phyloP scores from a whole-genome alignment of 2,888 invertebrate species.

The Heteromurus nitidus region DNA sequence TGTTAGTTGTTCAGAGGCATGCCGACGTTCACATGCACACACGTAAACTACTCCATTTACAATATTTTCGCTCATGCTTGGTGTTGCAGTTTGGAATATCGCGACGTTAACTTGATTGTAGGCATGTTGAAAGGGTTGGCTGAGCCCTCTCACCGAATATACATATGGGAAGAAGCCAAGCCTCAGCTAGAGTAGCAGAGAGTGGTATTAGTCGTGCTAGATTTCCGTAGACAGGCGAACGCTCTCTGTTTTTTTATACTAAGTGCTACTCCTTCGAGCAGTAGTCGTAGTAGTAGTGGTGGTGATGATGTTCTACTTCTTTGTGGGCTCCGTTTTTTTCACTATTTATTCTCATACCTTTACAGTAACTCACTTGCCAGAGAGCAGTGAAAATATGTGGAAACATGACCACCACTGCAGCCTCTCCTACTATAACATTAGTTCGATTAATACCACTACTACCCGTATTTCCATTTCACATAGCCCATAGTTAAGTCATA shows the following conservation, averaged over 20 bases:
- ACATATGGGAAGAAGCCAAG: too few relatives aligned
- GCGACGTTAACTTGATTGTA: constrained; percentile 37
- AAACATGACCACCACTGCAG: constrained; percentile 38
- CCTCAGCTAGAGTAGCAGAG: background rate
- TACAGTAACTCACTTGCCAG: constrained; percentile 38
- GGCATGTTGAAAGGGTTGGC: constrained; percentile 18
- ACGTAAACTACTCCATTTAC: background rate
- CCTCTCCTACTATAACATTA: constrained; percentile 27
- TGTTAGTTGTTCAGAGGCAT: background rate
- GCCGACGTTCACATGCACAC: background rate
- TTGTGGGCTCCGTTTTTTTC: constrained; percentile 29
- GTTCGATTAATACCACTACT: constrained; percentile 31
- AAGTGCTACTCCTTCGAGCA: constrained; percentile 19
- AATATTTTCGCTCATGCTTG: constrained; percentile 12
- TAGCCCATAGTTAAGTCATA: too few relatives aligned
- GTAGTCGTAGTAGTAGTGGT: constrained; percentile 8
- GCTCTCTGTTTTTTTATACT: constrained; percentile 39
- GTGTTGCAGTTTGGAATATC: constrained; percentile 1
- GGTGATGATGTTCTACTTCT: constrained; percentile 38
- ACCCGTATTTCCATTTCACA: background rate
- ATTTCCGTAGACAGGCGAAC: constrained; percentile 37
- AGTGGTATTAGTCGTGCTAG: constrained; percentile 16
- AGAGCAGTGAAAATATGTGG: constrained; percentile 35
- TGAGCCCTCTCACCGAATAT: too few relatives aligned
- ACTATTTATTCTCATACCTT: constrained; percentile 17